A percentile compares a stretch with the other conserved stretches of the same genome.
Evolutionary conservation across 92 coral and sea anemone genomes (phyloP).

Genomic region (Parazoanthus swiftii): DNA sequence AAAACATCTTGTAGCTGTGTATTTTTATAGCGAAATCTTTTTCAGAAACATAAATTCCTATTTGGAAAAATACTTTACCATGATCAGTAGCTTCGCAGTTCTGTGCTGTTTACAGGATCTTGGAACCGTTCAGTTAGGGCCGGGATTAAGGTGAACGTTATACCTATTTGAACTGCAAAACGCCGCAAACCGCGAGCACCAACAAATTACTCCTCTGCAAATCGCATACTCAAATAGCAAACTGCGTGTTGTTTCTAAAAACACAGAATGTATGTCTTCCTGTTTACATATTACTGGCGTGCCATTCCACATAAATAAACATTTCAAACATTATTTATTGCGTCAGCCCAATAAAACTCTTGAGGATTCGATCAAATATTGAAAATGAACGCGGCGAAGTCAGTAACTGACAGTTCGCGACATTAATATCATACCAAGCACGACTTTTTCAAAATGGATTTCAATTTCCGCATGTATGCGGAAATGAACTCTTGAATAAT

Average conservation of each 20-base stretch:
- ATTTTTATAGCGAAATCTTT: background rate
- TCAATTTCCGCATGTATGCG: background rate
- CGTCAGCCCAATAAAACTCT: background rate
- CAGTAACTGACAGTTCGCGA: background rate
- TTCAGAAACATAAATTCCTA: background rate
- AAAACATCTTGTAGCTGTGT: background rate
- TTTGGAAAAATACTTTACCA: background rate
- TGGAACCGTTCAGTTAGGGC: background rate
- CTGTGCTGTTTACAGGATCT: background rate
- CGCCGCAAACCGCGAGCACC: background rate
- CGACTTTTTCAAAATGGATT: background rate
- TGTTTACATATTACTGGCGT: background rate
- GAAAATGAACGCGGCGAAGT: background rate
- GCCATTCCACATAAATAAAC: background rate
- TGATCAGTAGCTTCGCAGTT: background rate
- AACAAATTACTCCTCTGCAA: background rate
- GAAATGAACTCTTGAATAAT: background rate
- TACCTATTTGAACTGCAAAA: background rate
- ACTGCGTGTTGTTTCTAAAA: background rate
- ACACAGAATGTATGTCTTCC: background rate
- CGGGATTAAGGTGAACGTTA: background rate
- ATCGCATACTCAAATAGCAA: background rate
- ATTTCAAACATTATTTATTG: background rate
- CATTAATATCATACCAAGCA: background rate
- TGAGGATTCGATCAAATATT: background rate